phyloP scores from a whole-genome alignment of 2,888 invertebrate species.

The Sminthurinus aureus region DNA sequence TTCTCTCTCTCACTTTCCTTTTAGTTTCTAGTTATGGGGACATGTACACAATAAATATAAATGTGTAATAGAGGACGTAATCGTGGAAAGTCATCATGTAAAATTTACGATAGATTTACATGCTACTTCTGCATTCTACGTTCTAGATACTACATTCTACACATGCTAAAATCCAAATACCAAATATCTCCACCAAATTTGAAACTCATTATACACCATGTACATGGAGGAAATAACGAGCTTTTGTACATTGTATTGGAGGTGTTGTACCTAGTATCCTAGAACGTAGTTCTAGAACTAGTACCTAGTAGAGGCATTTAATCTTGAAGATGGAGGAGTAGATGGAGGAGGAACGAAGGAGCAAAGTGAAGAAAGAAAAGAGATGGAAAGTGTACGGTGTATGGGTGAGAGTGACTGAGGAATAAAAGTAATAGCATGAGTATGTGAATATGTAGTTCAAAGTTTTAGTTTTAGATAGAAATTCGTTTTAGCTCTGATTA shows the following conservation, averaged over 20 bases:
- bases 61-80: too few species aligned
- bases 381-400: not conserved
- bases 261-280: not conserved
- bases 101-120: not conserved
- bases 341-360: not conserved
- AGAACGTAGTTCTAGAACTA: not conserved
- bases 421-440: not conserved
- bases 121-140: not conserved
- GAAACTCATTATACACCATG: not conserved
- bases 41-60: not conserved
- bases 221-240: not conserved
- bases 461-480: slow-evolving; percentile 1
- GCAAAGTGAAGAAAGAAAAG: not conserved
- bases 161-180: not conserved
- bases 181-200: not conserved
- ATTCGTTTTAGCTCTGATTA: slow-evolving; percentile 27
- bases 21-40: not conserved
- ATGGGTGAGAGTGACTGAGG: not conserved
- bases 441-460: not conserved
- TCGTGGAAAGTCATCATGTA: too few species aligned
- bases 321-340: slow-evolving; percentile 2
- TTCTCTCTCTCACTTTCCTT: not conserved
- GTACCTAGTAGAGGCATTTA: not conserved
- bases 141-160: too few species aligned
- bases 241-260: not conserved